Evolutionary conservation across 2,888 invertebrate species (phyloP).

Genomic region (Dorcus parallelipipedus): DNA sequence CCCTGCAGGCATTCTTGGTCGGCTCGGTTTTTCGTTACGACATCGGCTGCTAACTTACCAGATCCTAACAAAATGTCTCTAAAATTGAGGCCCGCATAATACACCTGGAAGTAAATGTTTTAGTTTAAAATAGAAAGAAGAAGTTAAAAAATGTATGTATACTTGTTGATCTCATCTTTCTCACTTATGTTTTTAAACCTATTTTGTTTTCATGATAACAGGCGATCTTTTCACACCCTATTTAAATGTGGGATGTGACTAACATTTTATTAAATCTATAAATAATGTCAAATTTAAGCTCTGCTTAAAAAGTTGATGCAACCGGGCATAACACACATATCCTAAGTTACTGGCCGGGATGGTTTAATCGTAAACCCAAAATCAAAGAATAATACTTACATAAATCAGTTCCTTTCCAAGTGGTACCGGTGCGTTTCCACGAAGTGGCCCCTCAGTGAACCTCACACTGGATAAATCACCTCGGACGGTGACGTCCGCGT

Average conservation of each 20-base stretch:
- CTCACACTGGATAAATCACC: constrained; percentile 80
- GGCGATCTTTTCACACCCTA: no score
- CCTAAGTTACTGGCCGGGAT: no score
- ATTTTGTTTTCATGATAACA: no score
- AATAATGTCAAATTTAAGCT: no score
- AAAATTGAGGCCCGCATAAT: constrained; percentile 85
- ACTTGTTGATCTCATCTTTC: no score
- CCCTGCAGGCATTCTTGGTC: constrained; percentile 66
- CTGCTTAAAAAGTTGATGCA: no score
- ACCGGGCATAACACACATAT: no score
- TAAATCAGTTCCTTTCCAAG: constrained; percentile 8
- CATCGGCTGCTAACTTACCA: constrained; percentile 82
- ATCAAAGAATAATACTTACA: neutral
- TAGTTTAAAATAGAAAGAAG: neutral
- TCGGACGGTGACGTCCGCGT: constrained; percentile 68
- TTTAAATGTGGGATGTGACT: no score
- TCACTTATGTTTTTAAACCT: no score
- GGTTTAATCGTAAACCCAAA: neutral
- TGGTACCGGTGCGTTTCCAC: neutral
- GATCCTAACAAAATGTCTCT: constrained; percentile 93
- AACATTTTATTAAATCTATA: no score
- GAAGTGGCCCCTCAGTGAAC: constrained; percentile 67
- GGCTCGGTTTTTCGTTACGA: constrained; percentile 63
- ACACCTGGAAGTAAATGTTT: constrained; percentile 54
- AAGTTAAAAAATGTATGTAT: neutral